Evolutionary conservation across 2,113 vertebrate genomes (phyloP), one percentile per base, ranked within the genome.

Genomic region (Platysteira castanea): DNA sequence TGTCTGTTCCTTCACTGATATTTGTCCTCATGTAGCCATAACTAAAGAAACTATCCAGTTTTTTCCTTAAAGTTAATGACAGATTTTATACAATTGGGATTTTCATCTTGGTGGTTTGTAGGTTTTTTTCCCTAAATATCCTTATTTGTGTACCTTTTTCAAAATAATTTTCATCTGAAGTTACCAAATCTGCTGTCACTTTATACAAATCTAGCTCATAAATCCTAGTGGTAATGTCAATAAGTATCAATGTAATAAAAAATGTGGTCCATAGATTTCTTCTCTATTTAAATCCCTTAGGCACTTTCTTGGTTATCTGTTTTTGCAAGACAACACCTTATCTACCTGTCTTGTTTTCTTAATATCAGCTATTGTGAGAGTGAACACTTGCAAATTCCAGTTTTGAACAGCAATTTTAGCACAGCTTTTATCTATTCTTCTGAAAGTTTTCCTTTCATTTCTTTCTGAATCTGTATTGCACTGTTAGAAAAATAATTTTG

Each of bases 121-220:
- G 1, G 1, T 9, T 11, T 4, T 4, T 33, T 19, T 26, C 6
- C 5, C 14, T n/a, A 41, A 2, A 13, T 30, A 37, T 41, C 7
- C 9, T 41, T 67, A 37, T 46, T 84, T 71, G 33, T 24, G 68
- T n/a, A 73, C 0, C 1, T 86, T 56, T 52, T 23, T 70, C 22
- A 50, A 70, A 93, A 50, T 49, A 80, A 20, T 42, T 14, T 50
- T 15, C 11, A 67, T 3, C 2, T 19, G 21, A 1, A 30, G 37
- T 89, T 94, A 56, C 8, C 17, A 67, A 63, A 42, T 50, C 23
- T 84, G 13, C 33, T 82, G 21, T 15, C 22, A 64, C 3, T 60
- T 76, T 16, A 26, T 14, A 64, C 4, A 49, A 79, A 56, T 56
- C 31, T 56, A 65, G 22, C 14, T 35, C 31, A 22, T 56, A 64